A percentile compares a stretch with the other conserved stretches of the same genome.
Conservation (phyloP, 2,113 vertebrate species). For the Hippocampus guttulatus region DNA sequence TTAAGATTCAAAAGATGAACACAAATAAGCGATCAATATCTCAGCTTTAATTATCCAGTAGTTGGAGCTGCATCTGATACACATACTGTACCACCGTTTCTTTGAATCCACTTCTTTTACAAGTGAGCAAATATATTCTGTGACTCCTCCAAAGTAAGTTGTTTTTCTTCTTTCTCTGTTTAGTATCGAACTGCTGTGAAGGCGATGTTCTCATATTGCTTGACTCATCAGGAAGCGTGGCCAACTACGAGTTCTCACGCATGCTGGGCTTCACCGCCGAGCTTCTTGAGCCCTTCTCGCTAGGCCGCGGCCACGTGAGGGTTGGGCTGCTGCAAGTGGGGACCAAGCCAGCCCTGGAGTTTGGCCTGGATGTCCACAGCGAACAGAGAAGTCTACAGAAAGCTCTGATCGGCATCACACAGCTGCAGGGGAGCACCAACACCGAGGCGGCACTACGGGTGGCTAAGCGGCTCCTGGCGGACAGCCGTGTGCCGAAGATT, state of each 20-base stretch:
- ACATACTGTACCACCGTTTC: no score
- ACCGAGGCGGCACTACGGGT: conserved; percentile 79
- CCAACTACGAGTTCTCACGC: conserved; percentile 84
- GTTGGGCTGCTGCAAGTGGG: conserved; percentile 88
- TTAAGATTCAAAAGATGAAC: neutral
- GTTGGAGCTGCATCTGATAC: neutral
- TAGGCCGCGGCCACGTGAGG: conserved; percentile 79
- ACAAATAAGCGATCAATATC: neutral
- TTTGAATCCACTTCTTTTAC: no score
- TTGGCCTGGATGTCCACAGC: conserved; percentile 73
- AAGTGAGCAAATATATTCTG: neutral
- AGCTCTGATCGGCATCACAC: conserved; percentile 69
- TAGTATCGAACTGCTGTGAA: conserved; percentile 74
- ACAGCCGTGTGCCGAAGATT: conserved; percentile 78
- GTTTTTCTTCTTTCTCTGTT: neutral
- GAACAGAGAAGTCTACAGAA: conserved; percentile 58
- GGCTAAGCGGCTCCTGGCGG: conserved; percentile 69
- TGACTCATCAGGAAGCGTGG: conserved; percentile 92
- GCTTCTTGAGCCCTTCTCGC: conserved; percentile 78
- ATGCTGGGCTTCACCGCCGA: conserved; percentile 85
- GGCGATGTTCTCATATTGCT: conserved; percentile 88
- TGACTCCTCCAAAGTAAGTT: neutral
- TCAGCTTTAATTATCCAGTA: neutral
- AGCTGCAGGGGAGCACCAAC: conserved; percentile 90
- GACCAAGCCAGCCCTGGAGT: conserved; percentile 81